Evolutionary conservation across 2,797 vertebrate species (phyloP).

Genomic region (Furcifer pardalis): DNA sequence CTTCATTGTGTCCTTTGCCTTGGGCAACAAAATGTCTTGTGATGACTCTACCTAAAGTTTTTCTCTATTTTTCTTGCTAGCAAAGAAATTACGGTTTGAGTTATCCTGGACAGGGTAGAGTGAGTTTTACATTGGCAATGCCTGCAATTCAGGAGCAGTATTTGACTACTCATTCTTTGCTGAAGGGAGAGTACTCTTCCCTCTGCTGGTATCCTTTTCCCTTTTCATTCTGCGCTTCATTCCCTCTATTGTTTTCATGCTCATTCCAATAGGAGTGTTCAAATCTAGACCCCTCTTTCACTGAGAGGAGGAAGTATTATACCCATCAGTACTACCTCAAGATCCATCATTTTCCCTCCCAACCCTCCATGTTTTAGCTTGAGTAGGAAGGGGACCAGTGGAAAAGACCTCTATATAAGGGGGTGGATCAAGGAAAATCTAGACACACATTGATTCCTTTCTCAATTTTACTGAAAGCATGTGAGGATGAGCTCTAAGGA

Average conservation of each 20-base stretch:
- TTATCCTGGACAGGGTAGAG: background rate
- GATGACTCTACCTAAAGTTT: background rate
- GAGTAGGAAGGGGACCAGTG: background rate
- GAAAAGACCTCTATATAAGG: background rate
- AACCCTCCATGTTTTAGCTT: background rate
- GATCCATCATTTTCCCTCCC: background rate
- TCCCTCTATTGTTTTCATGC: background rate
- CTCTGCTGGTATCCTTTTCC: background rate
- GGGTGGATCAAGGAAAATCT: background rate
- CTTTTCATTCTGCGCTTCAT: background rate
- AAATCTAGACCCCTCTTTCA: background rate
- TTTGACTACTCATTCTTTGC: background rate
- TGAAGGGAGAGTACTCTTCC: background rate
- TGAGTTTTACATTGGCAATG: background rate
- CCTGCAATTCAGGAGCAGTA: background rate
- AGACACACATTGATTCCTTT: background rate
- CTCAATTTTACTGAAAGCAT: background rate
- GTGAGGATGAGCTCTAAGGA: background rate
- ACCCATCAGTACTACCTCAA: background rate
- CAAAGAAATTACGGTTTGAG: too few relatives aligned
- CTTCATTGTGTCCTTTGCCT: too few relatives aligned
- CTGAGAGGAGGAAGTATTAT: background rate
- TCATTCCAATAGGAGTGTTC: background rate
- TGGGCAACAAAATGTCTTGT: too few relatives aligned
- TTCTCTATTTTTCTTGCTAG: background rate